Percentiles rank a stretch among this genome's conserved stretches.
These are phyloP conservation scores for Dermochelys coriacea DNA, from an alignment of 2,797 vertebrate genomes.

Conservation along the genomic window DNA sequence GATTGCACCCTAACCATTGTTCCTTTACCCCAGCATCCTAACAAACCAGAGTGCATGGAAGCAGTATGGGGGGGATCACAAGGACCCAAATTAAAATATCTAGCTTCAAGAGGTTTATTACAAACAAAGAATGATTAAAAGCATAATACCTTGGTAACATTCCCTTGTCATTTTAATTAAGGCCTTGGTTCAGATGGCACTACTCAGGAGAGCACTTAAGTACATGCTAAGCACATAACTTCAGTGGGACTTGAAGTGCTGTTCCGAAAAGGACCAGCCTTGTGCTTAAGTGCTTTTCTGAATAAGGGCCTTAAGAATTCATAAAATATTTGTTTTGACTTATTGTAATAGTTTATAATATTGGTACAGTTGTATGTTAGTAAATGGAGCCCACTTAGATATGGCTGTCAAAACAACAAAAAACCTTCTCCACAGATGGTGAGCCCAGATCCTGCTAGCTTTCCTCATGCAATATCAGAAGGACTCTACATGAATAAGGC, in stretches of 20 bases:
- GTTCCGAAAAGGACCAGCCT: neutral
- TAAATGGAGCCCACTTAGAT: neutral
- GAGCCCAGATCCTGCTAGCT: neutral
- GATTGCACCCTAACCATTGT: fast-evolving
- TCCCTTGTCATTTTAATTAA: neutral
- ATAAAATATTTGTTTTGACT: neutral
- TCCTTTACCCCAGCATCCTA: neutral
- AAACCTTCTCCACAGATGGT: neutral
- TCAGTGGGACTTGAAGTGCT: neutral
- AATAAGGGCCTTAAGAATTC: neutral
- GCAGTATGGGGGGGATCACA: neutral
- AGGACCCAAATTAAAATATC: neutral
- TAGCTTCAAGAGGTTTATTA: too few relatives aligned
- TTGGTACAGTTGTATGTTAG: fast-evolving
- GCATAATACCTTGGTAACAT: neutral
- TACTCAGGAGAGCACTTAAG: fast-evolving
- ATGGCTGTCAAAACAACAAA: neutral
- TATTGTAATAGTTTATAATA: neutral
- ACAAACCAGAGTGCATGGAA: neutral
- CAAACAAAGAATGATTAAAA: neutral
- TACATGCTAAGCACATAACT: neutral
- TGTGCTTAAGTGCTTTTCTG: neutral
- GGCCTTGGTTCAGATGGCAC: neutral
- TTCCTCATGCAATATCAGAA: neutral
- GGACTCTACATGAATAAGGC: neutral